Percentiles rank a stretch among this genome's conserved stretches.
phyloP scores from a whole-genome alignment of 92 coral and sea anemone species.

The Isaurus tuberculatus region DNA sequence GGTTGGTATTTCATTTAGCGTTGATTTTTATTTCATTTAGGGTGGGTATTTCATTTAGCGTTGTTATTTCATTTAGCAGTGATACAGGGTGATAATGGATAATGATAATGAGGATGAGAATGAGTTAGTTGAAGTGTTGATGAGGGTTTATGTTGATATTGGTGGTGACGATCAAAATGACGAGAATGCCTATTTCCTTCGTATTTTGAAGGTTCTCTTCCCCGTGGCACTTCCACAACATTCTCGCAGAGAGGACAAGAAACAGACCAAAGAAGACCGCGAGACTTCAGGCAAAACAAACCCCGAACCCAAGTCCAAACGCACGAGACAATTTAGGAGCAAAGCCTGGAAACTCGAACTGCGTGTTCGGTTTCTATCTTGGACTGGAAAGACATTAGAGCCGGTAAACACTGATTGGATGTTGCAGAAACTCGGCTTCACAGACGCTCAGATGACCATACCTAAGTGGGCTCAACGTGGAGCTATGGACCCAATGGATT shows the following conservation, averaged over 20 bases:
- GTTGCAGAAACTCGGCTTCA: conserved; percentile 93
- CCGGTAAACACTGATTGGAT: conserved; percentile 99
- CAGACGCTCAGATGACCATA: conserved; percentile 95
- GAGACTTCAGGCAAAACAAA: conserved; percentile 77
- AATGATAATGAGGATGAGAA: neutral
- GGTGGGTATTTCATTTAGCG: too few relatives aligned
- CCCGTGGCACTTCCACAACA: conserved; percentile 79
- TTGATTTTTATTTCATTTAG: too few relatives aligned
- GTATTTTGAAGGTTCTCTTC: conserved; percentile 71
- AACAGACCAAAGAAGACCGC: conserved; percentile 73
- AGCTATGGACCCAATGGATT: conserved; percentile 99
- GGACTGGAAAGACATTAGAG: conserved; percentile 98
- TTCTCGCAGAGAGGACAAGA: conserved; percentile 63
- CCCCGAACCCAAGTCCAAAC: conserved; percentile 85
- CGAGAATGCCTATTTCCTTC: neutral
- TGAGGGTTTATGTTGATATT: too few relatives aligned
- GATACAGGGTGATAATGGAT: neutral
- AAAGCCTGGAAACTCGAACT: conserved; percentile 98
- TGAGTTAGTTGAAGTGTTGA: neutral
- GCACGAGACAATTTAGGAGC: conserved; percentile 96
- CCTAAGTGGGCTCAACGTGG: conserved; percentile 99
- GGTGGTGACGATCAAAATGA: neutral
- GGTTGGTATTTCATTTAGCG: too few relatives aligned
- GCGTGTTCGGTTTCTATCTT: conserved; percentile 93
- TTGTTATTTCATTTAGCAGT: too few relatives aligned